Percentiles rank a stretch among this genome's conserved stretches.
Conservation (phyloP, 2,797 vertebrate genomes). For the Artibeus jamaicensis region DNA sequence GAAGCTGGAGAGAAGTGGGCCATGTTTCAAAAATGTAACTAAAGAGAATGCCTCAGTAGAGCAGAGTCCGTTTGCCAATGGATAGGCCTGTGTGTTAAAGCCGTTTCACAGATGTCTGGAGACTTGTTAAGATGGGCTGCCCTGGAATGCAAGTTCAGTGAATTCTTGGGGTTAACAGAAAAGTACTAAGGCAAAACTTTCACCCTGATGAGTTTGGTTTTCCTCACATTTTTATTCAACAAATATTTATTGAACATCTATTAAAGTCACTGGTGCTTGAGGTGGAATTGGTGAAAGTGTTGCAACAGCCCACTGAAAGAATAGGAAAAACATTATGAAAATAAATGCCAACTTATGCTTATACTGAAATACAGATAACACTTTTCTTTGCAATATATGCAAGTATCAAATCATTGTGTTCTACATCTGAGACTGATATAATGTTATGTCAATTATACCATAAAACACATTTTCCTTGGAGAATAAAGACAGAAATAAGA, state of each 20-base stretch:
- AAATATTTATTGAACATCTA: background rate
- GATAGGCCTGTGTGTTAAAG: background rate
- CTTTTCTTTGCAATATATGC: background rate
- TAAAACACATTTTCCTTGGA: background rate
- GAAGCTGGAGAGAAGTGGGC: background rate
- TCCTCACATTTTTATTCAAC: background rate
- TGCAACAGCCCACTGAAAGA: background rate
- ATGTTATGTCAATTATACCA: background rate
- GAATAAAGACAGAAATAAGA: background rate
- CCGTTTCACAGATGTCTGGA: background rate
- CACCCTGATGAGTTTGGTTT: background rate
- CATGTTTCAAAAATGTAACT: background rate
- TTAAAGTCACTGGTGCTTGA: background rate
- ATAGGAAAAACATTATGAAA: background rate
- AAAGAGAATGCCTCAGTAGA: background rate
- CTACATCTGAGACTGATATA: background rate
- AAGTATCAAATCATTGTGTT: background rate
- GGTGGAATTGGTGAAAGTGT: background rate
- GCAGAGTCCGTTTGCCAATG: background rate
- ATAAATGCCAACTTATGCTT: background rate
- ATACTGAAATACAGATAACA: background rate
- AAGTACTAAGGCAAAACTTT: background rate
- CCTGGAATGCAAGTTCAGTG: background rate
- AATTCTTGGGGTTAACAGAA: background rate
- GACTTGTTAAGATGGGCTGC: background rate